Evolutionary conservation across 2,888 invertebrate species (phyloP).

Genomic region (Drosophila kanekoi): DNA sequence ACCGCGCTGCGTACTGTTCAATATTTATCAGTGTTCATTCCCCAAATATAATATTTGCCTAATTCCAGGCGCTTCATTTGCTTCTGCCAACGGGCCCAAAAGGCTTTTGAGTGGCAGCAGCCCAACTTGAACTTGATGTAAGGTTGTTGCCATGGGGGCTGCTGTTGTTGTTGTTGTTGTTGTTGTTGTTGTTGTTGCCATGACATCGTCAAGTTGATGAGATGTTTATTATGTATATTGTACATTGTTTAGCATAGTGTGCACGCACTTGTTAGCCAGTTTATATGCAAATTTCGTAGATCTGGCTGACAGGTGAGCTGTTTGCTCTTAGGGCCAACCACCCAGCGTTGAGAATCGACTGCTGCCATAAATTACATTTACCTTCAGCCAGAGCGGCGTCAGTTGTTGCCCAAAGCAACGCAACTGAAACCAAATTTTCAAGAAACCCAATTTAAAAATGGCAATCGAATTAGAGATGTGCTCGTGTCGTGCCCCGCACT

Average conservation of each 20-base stretch:
- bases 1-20: constrained; percentile 41
- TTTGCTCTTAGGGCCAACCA: constrained; percentile 10
- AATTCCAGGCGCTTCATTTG: constrained; percentile 37
- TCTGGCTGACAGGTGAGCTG: constrained; percentile 32
- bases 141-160: constrained; percentile 19
- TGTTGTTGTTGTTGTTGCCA: constrained; percentile 12
- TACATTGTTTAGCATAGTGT: constrained; percentile 19
- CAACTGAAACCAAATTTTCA: constrained; percentile 32
- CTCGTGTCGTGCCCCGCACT: neutral
- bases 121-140: constrained; percentile 38
- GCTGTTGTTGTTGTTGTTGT: constrained; percentile 2
- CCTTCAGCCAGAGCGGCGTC: constrained; percentile 43
- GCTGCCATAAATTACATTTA: constrained; percentile 62
- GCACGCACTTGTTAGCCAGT: constrained; percentile 28
- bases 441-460: constrained; percentile 27
- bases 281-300: constrained; percentile 60
- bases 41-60: constrained; percentile 51
- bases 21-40: constrained; percentile 56
- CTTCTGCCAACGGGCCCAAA: constrained; percentile 4
- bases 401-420: constrained; percentile 17
- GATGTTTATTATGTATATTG: constrained; percentile 66
- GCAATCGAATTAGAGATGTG: constrained; percentile 1
- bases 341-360: constrained; percentile 5
- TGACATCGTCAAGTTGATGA: constrained; percentile 54
- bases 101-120: constrained; percentile 4